These are phyloP conservation scores for Pteropus alecto DNA, from an alignment of 2,113 vertebrate genomes.

Conservation along the genomic window DNA sequence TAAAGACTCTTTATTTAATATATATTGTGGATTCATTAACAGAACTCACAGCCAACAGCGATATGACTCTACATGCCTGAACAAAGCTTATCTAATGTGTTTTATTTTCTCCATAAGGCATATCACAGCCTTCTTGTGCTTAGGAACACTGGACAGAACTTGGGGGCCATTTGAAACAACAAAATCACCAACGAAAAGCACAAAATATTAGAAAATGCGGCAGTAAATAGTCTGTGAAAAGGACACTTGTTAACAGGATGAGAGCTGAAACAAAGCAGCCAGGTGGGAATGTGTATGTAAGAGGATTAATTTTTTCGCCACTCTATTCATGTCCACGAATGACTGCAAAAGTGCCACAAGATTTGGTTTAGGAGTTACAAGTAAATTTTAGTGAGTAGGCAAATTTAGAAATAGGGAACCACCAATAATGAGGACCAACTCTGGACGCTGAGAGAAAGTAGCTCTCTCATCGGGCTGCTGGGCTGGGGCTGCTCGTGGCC, in stretches of 20 bases:
- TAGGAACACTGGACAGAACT: not conserved
- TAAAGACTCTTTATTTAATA: not conserved
- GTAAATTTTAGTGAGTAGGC: not conserved
- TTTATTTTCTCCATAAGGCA: not conserved
- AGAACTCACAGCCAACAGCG: too few relatives aligned
- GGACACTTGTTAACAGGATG: not conserved
- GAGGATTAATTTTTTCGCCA: fast-evolving
- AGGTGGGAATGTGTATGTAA: fast-evolving
- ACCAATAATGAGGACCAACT: fast-evolving
- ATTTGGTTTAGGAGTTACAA: not conserved
- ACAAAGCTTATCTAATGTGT: not conserved
- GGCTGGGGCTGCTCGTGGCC: not conserved
- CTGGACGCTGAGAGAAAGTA: fast-evolving
- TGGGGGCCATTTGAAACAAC: not conserved
- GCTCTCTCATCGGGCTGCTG: fast-evolving
- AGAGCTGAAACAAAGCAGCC: not conserved
- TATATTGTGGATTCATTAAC: not conserved
- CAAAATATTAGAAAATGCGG: not conserved
- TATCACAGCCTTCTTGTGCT: not conserved
- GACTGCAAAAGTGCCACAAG: fast-evolving
- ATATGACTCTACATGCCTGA: too few relatives aligned
- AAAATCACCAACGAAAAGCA: not conserved
- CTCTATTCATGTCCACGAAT: fast-evolving
- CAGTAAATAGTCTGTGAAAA: not conserved
- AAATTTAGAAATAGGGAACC: not conserved